A percentile compares a stretch with the other conserved stretches of the same genome.
Conservation (phyloP, 2,888 invertebrate genomes). For the Prosopocoilus inquinatus region DNA sequence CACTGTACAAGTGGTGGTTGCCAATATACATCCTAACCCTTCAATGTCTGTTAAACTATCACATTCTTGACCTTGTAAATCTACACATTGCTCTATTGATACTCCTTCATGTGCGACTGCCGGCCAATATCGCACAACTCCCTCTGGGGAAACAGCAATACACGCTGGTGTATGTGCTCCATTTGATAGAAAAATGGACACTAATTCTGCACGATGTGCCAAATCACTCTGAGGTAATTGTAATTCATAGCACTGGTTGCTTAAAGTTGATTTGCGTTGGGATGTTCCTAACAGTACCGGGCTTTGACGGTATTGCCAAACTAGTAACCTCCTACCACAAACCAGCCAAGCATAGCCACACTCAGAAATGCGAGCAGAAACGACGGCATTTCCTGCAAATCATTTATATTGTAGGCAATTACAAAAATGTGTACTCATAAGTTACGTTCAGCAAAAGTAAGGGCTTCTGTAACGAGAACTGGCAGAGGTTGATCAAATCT, state of each 20-base stretch:
- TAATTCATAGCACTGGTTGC: conserved; percentile 77
- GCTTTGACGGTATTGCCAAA: conserved; percentile 74
- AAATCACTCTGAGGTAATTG: conserved; percentile 89
- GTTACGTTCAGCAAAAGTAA: conserved; percentile 73
- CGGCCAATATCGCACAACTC: conserved; percentile 87
- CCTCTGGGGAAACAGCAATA: conserved; percentile 91
- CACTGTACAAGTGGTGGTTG: conserved; percentile 89
- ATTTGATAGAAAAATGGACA: conserved; percentile 65
- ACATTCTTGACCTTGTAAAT: conserved; percentile 86
- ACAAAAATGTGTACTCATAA: background rate
- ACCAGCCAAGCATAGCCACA: conserved; percentile 66
- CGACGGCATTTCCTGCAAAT: conserved; percentile 14
- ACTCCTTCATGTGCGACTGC: conserved; percentile 85
- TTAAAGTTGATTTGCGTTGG: conserved; percentile 46
- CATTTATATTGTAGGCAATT: background rate
- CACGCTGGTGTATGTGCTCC: conserved; percentile 71
- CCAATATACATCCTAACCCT: conserved; percentile 75
- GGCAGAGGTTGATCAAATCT: conserved; percentile 80
- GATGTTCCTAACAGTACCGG: conserved; percentile 46
- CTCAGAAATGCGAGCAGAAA: conserved; percentile 49
- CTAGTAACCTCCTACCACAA: conserved; percentile 76
- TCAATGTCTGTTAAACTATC: conserved; percentile 69
- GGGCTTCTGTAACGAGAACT: conserved; percentile 83
- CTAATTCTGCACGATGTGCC: conserved; percentile 83
- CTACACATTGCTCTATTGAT: conserved; percentile 79